phyloP scores from a whole-genome alignment of 2,797 vertebrate species.

The Coregonus ussuriensis region DNA sequence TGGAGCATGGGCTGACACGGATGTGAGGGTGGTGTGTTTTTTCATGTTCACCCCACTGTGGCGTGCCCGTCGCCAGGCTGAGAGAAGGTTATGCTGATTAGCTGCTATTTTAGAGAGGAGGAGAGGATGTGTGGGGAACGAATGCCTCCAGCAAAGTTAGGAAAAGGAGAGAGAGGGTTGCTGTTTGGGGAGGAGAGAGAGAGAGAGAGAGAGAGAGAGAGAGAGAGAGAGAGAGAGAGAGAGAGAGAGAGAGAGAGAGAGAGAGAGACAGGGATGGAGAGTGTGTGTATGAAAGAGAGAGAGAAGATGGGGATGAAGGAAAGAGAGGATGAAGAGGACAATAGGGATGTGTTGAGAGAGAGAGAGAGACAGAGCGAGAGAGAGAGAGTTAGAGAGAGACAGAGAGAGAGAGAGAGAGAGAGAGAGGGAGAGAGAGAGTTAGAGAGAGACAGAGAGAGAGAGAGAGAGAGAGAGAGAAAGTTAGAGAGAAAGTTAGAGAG shows the following conservation, averaged over 20 bases:
- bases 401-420: background rate
- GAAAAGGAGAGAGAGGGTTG: slow-evolving; percentile 37
- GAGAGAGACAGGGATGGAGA: background rate
- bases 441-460: too few species aligned
- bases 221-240: background rate
- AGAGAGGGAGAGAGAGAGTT: background rate
- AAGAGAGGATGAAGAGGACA: too few species aligned
- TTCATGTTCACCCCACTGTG: slow-evolving; percentile 48
- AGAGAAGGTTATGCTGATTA: slow-evolving; percentile 71
- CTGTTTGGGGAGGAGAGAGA: background rate
- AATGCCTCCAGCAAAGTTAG: slow-evolving; percentile 61
- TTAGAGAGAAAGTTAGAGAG: background rate
- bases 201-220: slow-evolving; percentile 41
- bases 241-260: background rate
- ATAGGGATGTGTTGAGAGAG: too few species aligned
- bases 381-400: background rate
- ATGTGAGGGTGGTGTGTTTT: slow-evolving; percentile 54
- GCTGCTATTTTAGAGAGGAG: slow-evolving; percentile 58
- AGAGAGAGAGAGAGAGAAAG: background rate
- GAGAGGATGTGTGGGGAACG: slow-evolving; percentile 56
- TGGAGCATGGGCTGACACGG: slow-evolving; percentile 50
- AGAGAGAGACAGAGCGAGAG: background rate
- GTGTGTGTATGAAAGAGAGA: background rate
- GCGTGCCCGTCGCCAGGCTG: slow-evolving; percentile 42
- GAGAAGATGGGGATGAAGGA: too few species aligned